Conservation (phyloP, 2,113 vertebrate genomes). For the Taxidea taxus region DNA sequence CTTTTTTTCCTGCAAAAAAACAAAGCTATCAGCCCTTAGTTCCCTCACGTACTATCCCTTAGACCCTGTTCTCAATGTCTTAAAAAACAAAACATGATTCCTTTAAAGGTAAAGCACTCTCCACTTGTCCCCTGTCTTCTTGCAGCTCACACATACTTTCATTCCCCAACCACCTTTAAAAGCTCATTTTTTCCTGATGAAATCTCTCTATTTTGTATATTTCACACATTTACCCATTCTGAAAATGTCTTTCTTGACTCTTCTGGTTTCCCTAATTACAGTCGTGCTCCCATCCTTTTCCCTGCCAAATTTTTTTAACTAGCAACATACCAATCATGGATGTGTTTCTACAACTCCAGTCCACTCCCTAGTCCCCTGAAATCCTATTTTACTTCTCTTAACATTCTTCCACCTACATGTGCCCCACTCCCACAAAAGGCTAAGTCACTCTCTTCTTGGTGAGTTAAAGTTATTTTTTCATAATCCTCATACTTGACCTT, state of each 20-base stretch:
- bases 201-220: background rate
- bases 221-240: background rate
- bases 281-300: background rate
- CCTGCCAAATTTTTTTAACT: background rate
- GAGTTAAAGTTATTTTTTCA: background rate
- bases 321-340: background rate
- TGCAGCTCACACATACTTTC: rapidly evolving
- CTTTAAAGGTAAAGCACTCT: background rate
- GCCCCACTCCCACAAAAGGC: background rate
- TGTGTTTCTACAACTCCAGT: background rate
- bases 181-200: background rate
- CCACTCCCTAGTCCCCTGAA: background rate
- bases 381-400: background rate
- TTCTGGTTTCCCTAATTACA: background rate
- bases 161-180: background rate
- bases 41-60: background rate
- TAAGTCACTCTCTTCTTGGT: background rate
- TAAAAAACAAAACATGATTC: background rate
- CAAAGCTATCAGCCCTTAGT: background rate
- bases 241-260: background rate
- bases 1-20: background rate
- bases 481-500: background rate
- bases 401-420: background rate
- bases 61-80: background rate
- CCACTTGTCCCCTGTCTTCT: background rate